These are phyloP conservation scores for Pterocles burchelli DNA, from an alignment of 2,113 vertebrate species.

Conservation along the genomic window DNA sequence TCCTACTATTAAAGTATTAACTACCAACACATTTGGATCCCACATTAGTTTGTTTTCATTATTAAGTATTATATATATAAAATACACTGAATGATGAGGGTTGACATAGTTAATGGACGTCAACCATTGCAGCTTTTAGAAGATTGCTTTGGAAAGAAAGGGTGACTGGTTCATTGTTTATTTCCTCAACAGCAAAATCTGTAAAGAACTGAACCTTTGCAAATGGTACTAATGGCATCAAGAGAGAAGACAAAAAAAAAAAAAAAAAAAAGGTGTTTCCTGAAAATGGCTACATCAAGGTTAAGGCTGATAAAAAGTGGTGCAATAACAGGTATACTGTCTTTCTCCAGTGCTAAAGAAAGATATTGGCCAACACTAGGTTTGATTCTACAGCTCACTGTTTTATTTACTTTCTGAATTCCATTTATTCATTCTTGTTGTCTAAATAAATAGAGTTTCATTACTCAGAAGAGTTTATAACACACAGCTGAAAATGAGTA, in stretches of 20 bases:
- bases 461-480: neutral
- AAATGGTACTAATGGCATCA: neutral
- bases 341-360: neutral
- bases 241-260: neutral
- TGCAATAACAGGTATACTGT: neutral
- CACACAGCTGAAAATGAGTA: neutral
- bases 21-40: neutral
- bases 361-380: neutral
- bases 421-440: neutral
- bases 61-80: neutral
- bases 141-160: neutral
- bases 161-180: neutral
- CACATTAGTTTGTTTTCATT: neutral
- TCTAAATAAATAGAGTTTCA: slow-evolving; percentile 13
- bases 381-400: neutral
- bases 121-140: neutral
- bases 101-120: neutral
- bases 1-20: neutral
- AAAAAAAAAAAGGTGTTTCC: neutral
- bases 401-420: slow-evolving; percentile 26
- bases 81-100: neutral
- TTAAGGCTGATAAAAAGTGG: neutral
- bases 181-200: neutral
- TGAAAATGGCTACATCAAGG: neutral
- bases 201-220: neutral